Evolutionary conservation across 2,113 vertebrate genomes (phyloP).

Genomic region (Gambusia holbrooki): DNA sequence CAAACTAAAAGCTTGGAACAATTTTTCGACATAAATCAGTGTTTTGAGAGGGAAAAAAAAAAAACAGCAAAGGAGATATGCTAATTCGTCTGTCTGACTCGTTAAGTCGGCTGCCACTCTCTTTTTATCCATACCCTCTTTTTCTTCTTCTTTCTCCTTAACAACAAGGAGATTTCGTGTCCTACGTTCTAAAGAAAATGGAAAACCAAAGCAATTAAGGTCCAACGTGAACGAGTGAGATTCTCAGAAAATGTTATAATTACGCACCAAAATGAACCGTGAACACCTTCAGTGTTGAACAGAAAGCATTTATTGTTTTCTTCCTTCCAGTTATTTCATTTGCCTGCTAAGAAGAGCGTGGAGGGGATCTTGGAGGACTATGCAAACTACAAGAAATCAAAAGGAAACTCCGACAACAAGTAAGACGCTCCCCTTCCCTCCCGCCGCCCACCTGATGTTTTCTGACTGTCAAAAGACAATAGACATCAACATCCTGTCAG

Average conservation of each 20-base stretch:
- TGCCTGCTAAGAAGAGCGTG: conserved; percentile 96
- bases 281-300: background rate
- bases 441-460: background rate
- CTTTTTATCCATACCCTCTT: background rate
- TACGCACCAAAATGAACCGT: background rate
- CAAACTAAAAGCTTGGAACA: background rate
- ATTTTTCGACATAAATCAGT: background rate
- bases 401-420: conserved; percentile 98
- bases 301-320: conserved; percentile 2
- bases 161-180: background rate
- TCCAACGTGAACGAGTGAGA: background rate
- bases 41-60: background rate
- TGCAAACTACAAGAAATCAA: conserved; percentile 95
- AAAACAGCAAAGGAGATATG: background rate
- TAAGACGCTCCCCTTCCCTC: conserved; percentile 62
- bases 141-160: background rate
- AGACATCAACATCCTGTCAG: background rate
- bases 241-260: background rate
- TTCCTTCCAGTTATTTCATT: conserved; percentile 90
- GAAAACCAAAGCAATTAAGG: too few relatives aligned
- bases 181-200: background rate
- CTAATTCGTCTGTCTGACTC: background rate
- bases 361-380: conserved; percentile 96
- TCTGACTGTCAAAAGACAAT: background rate
- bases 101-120: background rate